phyloP scores from a whole-genome alignment of 2,888 invertebrate species.

The Patella caerulea region DNA sequence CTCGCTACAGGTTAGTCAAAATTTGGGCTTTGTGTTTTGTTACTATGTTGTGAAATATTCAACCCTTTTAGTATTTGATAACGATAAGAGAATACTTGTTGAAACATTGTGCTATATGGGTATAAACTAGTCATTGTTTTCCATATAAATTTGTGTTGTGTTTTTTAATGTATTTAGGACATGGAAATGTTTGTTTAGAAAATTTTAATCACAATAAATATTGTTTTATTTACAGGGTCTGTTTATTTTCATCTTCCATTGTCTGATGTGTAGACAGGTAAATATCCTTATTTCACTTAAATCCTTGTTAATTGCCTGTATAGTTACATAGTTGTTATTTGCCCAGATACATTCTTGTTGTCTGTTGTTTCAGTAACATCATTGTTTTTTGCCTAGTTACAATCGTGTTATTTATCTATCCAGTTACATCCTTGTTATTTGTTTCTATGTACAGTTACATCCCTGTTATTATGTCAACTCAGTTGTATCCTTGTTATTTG shows the following conservation, averaged over 20 bases:
- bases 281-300: constrained; percentile 2
- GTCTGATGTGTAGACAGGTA: constrained; percentile 48
- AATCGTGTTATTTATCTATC: too few species aligned
- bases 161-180: not conserved
- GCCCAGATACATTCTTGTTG: not conserved
- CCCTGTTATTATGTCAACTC: too few species aligned
- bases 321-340: not conserved
- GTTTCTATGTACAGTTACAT: too few species aligned
- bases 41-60: not conserved
- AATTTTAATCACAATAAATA: not conserved
- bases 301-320: not conserved
- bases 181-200: not conserved
- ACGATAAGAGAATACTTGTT: too few species aligned
- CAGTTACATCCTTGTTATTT: too few species aligned
- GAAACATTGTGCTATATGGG: too few species aligned
- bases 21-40: not conserved
- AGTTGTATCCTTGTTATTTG: too few species aligned
- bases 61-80: not conserved
- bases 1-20: constrained; percentile 49
- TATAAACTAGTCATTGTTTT: too few species aligned
- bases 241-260: constrained; percentile 53
- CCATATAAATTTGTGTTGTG: too few species aligned
- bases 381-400: too few species aligned
- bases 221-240: constrained; percentile 46
- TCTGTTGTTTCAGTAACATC: not conserved